Evolutionary conservation across 2,113 vertebrate genomes (phyloP), one percentile per base, ranked within the genome.

Genomic region (Progne subis): DNA sequence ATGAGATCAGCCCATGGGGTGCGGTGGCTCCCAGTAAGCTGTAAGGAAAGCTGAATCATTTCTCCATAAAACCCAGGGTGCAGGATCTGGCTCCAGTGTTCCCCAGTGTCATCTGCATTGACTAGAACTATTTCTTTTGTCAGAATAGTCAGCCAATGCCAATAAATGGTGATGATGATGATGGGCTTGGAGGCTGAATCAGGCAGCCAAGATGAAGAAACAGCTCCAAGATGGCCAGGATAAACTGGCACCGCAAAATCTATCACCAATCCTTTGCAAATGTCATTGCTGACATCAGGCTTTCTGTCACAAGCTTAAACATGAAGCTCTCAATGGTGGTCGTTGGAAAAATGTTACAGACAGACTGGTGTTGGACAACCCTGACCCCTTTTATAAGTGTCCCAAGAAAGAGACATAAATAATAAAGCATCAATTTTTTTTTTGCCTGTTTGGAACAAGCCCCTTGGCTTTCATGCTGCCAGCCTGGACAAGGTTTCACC

Each of bases 191-290:
- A 65, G 71, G 52, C 52, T 78, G 90, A 91, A 77, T 92, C 68
- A 78, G 63, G 37, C 31, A 49, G 59, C 34, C 53, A 82, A 92
- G 76, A 78, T 94, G 90, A 94, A 90, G 88, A 95, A 95, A 88
- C 16, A 71, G 10, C 21, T 80, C n/a, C 50, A 74, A 61, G 16
- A 49, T 32, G 31, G 75, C 59, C n/a, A 55, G 19, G 15, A 49
- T 64, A 77, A 94, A 92, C 47, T 18, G n/a, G 20, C 63, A 85
- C 32, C 39, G 52, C 44, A 80, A 78, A 84, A 82, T 63, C 37
- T 53, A 10, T 80, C 76, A 77, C 29, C 37, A 87, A 1, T 76
- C 55, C 49, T 87, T 79, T 52, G 34, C 69, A 92, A 93, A 95
- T 37, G 20, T 21, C 64, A 57, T 41, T 67, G 63, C 56, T 91